These are phyloP conservation scores for Amblyornis subalaris DNA, from an alignment of 2,113 vertebrate species.

Conservation along the genomic window DNA sequence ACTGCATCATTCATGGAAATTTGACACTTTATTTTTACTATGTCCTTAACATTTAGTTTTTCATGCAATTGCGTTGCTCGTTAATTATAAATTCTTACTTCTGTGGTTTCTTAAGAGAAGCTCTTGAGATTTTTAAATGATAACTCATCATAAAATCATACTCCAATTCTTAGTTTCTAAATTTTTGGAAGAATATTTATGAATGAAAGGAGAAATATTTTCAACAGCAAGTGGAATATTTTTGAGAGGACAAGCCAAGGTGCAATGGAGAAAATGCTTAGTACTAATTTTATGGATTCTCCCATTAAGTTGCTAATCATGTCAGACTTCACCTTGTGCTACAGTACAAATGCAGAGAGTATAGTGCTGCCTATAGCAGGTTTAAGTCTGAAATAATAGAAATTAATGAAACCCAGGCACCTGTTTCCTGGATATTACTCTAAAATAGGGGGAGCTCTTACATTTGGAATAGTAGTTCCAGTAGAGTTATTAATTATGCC, in stretches of 20 bases:
- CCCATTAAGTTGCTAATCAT: neutral
- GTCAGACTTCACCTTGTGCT: neutral
- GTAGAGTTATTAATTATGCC: neutral
- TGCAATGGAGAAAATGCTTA: neutral
- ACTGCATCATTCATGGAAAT: neutral
- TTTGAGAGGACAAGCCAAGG: neutral
- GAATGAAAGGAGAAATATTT: neutral
- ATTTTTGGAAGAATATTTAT: neutral
- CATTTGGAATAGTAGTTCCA: neutral
- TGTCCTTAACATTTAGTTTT: neutral
- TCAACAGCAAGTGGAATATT: neutral
- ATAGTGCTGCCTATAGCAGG: neutral
- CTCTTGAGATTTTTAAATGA: neutral
- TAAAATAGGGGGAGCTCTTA: neutral
- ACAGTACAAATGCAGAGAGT: neutral
- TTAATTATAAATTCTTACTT: neutral
- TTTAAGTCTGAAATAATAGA: neutral
- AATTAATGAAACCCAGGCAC: neutral
- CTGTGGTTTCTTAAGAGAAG: neutral
- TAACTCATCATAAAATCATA: neutral
- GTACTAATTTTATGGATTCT: neutral
- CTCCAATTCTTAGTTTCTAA: neutral
- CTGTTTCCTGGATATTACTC: neutral
- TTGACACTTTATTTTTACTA: neutral
- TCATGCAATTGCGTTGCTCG: neutral